phyloP scores from a whole-genome alignment of 2,888 invertebrate species.

The Listrodromus nycthemerus region DNA sequence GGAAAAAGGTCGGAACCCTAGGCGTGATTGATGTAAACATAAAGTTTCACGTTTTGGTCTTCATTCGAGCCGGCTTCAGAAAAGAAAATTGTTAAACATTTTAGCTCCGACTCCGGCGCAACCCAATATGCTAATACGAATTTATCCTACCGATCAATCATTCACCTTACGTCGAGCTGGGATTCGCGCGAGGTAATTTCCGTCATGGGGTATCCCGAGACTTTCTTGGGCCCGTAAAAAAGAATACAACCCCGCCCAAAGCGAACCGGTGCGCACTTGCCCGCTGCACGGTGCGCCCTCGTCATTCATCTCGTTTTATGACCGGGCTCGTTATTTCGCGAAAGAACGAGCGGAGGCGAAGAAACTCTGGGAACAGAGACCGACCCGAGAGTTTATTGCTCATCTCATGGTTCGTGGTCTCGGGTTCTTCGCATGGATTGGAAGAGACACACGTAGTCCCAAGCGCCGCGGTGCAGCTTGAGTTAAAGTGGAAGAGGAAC shows the following conservation, averaged over 20 bases:
- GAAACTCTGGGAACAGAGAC: neutral
- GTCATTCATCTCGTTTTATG: constrained; percentile 37
- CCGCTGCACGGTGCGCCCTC: constrained; percentile 2
- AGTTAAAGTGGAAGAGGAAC: constrained; percentile 17
- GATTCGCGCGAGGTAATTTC: constrained; percentile 20
- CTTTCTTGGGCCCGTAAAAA: constrained; percentile 37
- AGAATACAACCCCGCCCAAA: constrained; percentile 28
- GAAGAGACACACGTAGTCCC: constrained; percentile 54
- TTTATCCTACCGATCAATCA: neutral
- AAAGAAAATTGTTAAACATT: neutral
- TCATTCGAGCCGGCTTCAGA: neutral
- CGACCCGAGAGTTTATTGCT: constrained; percentile 61
- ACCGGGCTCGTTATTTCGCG: constrained; percentile 30
- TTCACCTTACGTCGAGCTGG: neutral
- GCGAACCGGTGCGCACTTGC: constrained; percentile 21
- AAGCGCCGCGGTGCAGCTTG: constrained; percentile 10
- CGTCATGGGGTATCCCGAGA: constrained; percentile 19
- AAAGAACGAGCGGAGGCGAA: neutral
- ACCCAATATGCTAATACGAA: neutral
- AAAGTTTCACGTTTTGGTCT: neutral
- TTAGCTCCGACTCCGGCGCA: neutral
- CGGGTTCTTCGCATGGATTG: constrained; percentile 53
- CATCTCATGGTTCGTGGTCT: constrained; percentile 49
- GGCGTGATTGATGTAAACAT: neutral
- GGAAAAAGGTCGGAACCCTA: neutral